Evolutionary conservation across 2,888 invertebrate genomes (phyloP).

Genomic region (Saturnia japonica): DNA sequence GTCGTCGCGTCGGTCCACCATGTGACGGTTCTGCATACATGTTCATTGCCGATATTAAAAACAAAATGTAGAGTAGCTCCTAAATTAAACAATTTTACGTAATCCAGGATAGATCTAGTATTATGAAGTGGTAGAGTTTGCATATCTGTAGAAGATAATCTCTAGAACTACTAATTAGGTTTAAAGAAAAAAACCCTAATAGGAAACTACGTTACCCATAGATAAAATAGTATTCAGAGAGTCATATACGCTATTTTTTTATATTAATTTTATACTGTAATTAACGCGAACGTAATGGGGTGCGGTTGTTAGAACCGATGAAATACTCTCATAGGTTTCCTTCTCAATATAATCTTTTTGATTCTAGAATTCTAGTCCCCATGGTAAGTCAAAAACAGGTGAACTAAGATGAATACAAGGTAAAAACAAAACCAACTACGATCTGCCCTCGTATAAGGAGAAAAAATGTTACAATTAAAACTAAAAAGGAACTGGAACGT

Average conservation of each 20-base stretch:
- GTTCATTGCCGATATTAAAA: not conserved
- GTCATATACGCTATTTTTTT: no score
- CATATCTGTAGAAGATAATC: no score
- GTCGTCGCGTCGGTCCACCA: no score
- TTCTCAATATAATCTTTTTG: not conserved
- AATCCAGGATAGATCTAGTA: no score
- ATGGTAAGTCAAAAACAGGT: not conserved
- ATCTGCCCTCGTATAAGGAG: not conserved
- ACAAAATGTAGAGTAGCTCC: not conserved
- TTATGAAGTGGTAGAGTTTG: no score
- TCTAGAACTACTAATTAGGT: no score
- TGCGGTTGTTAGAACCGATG: not conserved
- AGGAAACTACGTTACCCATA: no score
- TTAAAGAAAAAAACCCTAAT: no score
- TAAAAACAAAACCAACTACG: not conserved
- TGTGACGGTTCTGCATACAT: no score
- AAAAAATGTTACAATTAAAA: not conserved
- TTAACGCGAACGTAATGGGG: no score
- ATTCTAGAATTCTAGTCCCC: not conserved
- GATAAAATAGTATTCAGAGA: no score
- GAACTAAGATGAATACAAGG: not conserved
- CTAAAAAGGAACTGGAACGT: slow-evolving; percentile 23
- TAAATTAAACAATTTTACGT: not conserved
- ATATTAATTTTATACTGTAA: no score
- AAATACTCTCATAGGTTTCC: not conserved